Evolutionary conservation across 1,140 invertebrate species (phyloP).

Genomic region (Trissolcus basalis): DNA sequence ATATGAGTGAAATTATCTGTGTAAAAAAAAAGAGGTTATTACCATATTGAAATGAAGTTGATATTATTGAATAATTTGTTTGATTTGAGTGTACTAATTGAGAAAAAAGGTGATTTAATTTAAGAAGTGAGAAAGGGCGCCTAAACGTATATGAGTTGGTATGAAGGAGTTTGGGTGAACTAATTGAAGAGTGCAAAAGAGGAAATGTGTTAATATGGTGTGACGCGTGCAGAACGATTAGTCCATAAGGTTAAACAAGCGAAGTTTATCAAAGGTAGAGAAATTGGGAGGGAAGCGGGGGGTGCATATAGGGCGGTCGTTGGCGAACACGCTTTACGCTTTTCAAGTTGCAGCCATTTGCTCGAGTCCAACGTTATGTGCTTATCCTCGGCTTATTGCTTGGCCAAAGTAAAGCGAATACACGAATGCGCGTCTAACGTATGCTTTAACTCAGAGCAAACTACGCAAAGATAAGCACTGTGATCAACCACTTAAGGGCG

Average conservation of each 20-base stretch:
- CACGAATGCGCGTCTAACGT: slow-evolving; percentile 50
- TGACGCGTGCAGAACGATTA: slow-evolving; percentile 32
- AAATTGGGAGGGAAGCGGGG: slow-evolving; percentile 48
- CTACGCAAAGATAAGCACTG: slow-evolving; percentile 58
- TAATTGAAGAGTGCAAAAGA: not conserved
- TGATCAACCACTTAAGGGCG: slow-evolving; percentile 57
- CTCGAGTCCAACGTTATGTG: slow-evolving; percentile 58
- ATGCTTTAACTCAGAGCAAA: slow-evolving; percentile 54
- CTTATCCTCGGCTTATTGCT: slow-evolving; percentile 60
- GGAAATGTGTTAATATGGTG: slow-evolving; percentile 9
- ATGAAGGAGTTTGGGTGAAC: no score
- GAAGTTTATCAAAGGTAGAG: slow-evolving; percentile 51
- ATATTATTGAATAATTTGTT: no score
- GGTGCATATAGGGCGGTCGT: slow-evolving; percentile 38
- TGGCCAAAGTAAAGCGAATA: slow-evolving; percentile 58
- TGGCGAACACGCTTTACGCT: slow-evolving; percentile 55
- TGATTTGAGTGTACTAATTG: no score
- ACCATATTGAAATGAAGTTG: no score
- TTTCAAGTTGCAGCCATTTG: slow-evolving; percentile 59
- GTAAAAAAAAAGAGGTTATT: no score
- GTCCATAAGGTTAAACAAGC: slow-evolving; percentile 57
- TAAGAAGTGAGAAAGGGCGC: no score
- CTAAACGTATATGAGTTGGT: no score
- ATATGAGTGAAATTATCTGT: no score
- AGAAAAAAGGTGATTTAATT: no score